phyloP scores from a whole-genome alignment of 2,113 vertebrate genomes.

The Pycnonotus jocosus region DNA sequence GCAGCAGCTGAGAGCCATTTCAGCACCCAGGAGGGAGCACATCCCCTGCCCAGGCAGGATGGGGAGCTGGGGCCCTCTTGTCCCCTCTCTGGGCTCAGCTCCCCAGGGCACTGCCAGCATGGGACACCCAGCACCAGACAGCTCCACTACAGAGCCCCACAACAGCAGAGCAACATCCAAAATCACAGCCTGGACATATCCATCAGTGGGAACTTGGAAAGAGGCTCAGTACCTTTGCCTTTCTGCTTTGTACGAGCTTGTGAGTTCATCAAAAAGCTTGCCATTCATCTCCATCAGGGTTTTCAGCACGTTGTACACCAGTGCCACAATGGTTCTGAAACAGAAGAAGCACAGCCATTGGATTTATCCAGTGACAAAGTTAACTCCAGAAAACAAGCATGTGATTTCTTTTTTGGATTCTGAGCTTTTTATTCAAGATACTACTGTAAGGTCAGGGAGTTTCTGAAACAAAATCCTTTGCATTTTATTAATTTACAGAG shows the following conservation, averaged over 20 bases:
- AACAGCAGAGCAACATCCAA: neutral
- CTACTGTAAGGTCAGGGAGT: neutral
- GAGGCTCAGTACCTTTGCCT: slow-evolving; percentile 79
- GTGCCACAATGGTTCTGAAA: slow-evolving; percentile 90
- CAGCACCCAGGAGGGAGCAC: neutral
- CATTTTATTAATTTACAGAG: neutral
- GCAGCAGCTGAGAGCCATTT: neutral
- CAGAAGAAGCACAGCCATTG: neutral
- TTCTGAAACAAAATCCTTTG: neutral
- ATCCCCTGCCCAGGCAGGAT: neutral
- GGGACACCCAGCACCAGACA: neutral
- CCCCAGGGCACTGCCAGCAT: too few relatives aligned
- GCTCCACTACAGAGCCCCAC: neutral
- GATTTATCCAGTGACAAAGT: neutral
- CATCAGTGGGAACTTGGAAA: neutral
- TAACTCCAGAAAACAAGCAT: neutral
- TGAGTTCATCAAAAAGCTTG: slow-evolving; percentile 93
- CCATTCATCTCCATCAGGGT: slow-evolving; percentile 98
- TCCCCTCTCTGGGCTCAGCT: neutral
- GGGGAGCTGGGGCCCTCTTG: neutral
- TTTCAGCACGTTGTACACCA: slow-evolving; percentile 97
- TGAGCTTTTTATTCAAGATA: neutral
- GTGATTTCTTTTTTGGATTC: neutral
- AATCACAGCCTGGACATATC: rapidly evolving
- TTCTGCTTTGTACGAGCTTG: slow-evolving; percentile 93